phyloP scores from a whole-genome alignment of 2,113 vertebrate species.

The Pseudorhombus dupliciocellatus region DNA sequence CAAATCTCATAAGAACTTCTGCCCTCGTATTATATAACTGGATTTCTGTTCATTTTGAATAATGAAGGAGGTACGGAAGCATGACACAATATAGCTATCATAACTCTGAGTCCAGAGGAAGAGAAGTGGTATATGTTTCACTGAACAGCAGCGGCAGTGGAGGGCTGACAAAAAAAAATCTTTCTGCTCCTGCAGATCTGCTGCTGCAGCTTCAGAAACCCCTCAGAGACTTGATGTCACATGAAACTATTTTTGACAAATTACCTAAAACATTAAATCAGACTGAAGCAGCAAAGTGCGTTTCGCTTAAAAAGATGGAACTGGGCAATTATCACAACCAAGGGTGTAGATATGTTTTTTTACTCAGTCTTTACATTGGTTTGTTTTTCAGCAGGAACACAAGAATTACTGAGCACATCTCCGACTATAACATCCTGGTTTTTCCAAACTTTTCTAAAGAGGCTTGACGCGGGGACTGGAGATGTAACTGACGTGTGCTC shows the following conservation, averaged over 20 bases:
- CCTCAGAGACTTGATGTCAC: slow-evolving; percentile 9
- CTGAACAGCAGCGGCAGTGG: slow-evolving; percentile 25
- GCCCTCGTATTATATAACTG: slow-evolving; percentile 72
- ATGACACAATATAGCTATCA: slow-evolving; percentile 70
- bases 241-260: slow-evolving; percentile 1
- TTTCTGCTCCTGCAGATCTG: slow-evolving; percentile 16
- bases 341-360: neutral
- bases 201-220: slow-evolving; percentile 2
- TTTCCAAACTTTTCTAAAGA: no score
- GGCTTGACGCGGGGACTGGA: no score
- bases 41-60: slow-evolving; percentile 75
- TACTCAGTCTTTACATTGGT: no score
- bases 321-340: no score
- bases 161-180: slow-evolving; percentile 25
- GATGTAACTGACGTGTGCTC: no score
- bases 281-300: neutral
- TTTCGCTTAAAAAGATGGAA: neutral
- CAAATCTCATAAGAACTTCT: slow-evolving; percentile 77
- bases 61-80: slow-evolving; percentile 68
- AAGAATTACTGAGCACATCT: no score
- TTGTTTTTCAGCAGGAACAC: no score
- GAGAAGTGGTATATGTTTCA: slow-evolving; percentile 61
- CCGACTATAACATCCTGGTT: no score
- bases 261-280: neutral
- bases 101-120: slow-evolving; percentile 58